Percentiles rank a stretch among this genome's conserved stretches.
phyloP scores from a whole-genome alignment of 2,113 vertebrate species.

The Brienomyrus brachyistius region DNA sequence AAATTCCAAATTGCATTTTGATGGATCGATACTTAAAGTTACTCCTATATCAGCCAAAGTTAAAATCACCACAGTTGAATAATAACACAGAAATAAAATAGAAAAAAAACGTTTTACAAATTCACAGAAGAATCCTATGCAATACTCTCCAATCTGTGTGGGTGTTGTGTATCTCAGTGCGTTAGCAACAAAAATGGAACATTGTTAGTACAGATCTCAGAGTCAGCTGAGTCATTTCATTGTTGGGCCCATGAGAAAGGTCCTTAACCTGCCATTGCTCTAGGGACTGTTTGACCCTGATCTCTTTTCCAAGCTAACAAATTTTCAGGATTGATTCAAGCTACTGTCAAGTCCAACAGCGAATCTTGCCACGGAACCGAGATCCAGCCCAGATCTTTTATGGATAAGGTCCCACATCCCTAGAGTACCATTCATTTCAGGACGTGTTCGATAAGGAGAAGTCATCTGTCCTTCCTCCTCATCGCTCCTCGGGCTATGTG shows the following conservation, averaged over 20 bases:
- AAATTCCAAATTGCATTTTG: not conserved
- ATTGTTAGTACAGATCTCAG: not conserved
- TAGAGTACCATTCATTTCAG: not conserved
- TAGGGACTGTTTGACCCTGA: not conserved
- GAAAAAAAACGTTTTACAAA: not conserved
- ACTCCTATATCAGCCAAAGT: not conserved
- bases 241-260: not conserved
- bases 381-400: not conserved
- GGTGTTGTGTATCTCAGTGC: not conserved
- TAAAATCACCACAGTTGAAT: not conserved
- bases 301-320: not conserved
- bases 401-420: not conserved
- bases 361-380: not conserved
- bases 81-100: not conserved
- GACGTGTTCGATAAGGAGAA: not conserved
- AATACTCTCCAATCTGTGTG: not conserved
- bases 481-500: not conserved
- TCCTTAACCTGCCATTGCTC: not conserved
- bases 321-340: not conserved
- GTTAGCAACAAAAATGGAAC: not conserved
- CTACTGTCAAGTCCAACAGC: not conserved
- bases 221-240: not conserved
- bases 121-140: not conserved
- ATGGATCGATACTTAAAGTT: not conserved
- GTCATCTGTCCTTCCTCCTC: not conserved